These are phyloP conservation scores for Patella ulyssiponensis DNA, from an alignment of 2,888 invertebrate genomes.

Conservation along the genomic window DNA sequence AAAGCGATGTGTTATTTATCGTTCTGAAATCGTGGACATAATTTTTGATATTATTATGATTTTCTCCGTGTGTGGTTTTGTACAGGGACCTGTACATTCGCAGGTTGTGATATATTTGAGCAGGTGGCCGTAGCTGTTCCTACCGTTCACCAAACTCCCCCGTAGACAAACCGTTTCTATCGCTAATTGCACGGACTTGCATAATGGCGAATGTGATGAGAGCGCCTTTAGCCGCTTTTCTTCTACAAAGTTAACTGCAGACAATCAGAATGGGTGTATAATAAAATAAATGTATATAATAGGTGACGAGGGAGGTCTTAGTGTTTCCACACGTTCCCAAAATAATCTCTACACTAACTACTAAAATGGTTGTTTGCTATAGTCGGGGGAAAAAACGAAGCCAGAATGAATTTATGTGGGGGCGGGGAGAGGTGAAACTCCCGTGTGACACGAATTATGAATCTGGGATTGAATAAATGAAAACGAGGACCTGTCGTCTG, in stretches of 20 bases:
- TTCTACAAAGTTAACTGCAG: not conserved
- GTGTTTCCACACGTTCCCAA: not conserved
- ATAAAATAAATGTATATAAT: not conserved
- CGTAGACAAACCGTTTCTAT: not conserved
- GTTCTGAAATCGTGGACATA: no score
- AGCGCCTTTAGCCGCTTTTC: not conserved
- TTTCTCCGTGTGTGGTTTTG: no score
- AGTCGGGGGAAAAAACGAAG: no score
- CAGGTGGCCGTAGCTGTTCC: not conserved
- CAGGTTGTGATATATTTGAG: not conserved
- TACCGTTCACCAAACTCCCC: not conserved
- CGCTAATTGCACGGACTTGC: slow-evolving; percentile 7
- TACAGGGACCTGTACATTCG: no score
- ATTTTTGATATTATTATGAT: no score
- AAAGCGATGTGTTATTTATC: no score
- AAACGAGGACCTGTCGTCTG: not conserved
- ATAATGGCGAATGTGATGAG: slow-evolving; percentile 3
- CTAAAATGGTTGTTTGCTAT: not conserved
- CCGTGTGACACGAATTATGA: slow-evolving; percentile 5
- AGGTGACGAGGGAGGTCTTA: not conserved
- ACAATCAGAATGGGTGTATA: not conserved
- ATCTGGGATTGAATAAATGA: slow-evolving; percentile 1
- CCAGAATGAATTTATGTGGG: not conserved
- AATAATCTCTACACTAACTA: not conserved
- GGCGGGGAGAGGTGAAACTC: not conserved